Percentiles rank a stretch among this genome's conserved stretches.
Conservation (phyloP, 2,888 invertebrate species). For the Rhabditophanes sp. region DNA sequence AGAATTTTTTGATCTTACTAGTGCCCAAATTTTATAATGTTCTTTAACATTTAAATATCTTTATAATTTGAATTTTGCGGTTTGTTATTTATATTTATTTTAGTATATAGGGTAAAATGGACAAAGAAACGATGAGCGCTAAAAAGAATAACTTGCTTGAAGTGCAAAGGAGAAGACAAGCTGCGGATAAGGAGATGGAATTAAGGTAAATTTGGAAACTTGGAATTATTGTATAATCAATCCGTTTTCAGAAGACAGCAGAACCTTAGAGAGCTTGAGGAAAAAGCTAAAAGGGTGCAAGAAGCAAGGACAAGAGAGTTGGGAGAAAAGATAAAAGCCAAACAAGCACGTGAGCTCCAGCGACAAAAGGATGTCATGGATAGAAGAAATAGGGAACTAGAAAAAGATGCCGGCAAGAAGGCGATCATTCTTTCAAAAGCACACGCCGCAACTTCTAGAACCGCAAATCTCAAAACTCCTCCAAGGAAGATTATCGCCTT, state of each 20-base stretch:
- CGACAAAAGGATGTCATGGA: constrained; percentile 25
- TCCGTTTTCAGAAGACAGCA: constrained; percentile 10
- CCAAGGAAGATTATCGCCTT: constrained; percentile 28
- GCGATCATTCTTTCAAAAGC: constrained; percentile 20
- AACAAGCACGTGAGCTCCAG: constrained; percentile 15
- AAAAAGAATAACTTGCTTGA: no score
- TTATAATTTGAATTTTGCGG: not conserved
- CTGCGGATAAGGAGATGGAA: constrained; percentile 13
- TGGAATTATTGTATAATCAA: not conserved
- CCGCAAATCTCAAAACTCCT: constrained; percentile 14
- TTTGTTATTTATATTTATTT: not conserved
- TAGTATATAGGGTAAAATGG: no score
- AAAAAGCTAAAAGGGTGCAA: constrained; percentile 13
- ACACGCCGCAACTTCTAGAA: constrained; percentile 31
- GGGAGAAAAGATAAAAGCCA: constrained; percentile 7
- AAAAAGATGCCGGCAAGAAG: constrained; percentile 9
- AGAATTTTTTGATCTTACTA: constrained; percentile 3
- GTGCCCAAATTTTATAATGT: not conserved
- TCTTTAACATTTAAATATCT: constrained; percentile 6
- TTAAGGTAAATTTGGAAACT: constrained; percentile 10
- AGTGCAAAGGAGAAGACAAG: constrained; percentile 13
- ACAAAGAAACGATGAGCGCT: no score
- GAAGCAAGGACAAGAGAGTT: constrained; percentile 10
- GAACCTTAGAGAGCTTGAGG: constrained; percentile 12
- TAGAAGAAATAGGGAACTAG: constrained; percentile 18